Conservation (phyloP, 1,140 invertebrate genomes). For the Macrocentrus cingulum region DNA sequence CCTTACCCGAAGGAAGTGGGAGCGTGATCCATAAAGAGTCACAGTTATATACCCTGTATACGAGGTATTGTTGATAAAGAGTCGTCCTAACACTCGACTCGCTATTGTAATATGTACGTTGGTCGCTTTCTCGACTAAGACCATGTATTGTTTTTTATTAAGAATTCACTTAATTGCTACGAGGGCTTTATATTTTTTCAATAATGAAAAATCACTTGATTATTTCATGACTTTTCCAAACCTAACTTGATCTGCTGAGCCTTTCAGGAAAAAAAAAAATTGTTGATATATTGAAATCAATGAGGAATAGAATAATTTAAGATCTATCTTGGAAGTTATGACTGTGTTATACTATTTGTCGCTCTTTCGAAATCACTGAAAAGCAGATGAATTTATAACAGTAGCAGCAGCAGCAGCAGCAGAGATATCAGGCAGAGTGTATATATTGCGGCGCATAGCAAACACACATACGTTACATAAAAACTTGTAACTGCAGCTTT, state of each 20-base stretch:
- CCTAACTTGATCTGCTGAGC: no score
- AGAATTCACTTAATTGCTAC: conserved; percentile 3
- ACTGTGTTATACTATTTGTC: no score
- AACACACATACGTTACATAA: conserved; percentile 36
- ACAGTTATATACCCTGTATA: not conserved
- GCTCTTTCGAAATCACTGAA: conserved; percentile 26
- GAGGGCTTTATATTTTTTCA: not conserved
- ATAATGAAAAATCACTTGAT: no score
- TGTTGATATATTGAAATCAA: no score
- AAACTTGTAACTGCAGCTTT: not conserved
- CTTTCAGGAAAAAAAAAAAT: no score
- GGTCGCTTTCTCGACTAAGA: conserved; percentile 1
- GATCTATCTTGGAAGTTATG: no score
- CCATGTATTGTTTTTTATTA: conserved; percentile 17
- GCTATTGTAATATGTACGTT: not conserved
- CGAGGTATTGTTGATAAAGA: not conserved
- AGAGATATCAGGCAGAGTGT: conserved; percentile 34
- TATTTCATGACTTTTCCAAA: no score
- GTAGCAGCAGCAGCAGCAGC: conserved; percentile 4
- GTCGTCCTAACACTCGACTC: not conserved
- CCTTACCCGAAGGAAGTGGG: not conserved
- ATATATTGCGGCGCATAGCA: conserved; percentile 29
- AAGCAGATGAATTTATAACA: conserved; percentile 35
- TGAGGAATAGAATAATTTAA: no score
- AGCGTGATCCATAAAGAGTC: not conserved